These are phyloP conservation scores for Andricus grossulariae DNA, from an alignment of 1,140 invertebrate genomes.

Conservation along the genomic window DNA sequence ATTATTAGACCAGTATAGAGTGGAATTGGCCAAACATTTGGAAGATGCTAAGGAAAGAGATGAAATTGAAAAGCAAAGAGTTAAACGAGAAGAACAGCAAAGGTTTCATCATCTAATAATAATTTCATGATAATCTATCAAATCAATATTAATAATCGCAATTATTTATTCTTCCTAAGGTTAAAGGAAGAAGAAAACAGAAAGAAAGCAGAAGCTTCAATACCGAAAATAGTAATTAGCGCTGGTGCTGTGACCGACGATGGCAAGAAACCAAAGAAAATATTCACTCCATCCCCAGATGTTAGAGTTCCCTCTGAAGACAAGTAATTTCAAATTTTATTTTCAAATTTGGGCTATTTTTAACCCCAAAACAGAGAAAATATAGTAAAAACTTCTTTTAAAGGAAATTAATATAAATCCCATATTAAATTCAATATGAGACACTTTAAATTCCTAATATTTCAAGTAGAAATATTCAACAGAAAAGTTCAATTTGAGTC, in stretches of 20 bases:
- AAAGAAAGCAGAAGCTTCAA: constrained; percentile 57
- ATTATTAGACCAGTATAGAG: constrained; percentile 84
- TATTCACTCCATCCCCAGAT: constrained; percentile 37
- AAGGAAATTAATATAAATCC: too few species aligned
- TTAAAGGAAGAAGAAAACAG: constrained; percentile 67
- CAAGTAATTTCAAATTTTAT: constrained; percentile 40
- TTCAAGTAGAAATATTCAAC: too few species aligned
- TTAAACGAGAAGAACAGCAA: constrained; percentile 70
- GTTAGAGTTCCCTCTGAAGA: constrained; percentile 52
- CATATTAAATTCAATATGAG: too few species aligned
- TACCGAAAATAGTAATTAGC: constrained; percentile 52
- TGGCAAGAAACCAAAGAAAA: constrained; percentile 44
- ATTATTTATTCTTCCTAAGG: constrained; percentile 46
- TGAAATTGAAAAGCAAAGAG: constrained; percentile 62
- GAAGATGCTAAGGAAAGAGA: constrained; percentile 74
- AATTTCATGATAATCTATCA: neutral
- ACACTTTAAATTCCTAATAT: too few species aligned
- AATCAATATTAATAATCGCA: neutral
- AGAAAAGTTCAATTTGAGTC: too few species aligned
- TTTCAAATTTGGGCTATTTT: neutral
- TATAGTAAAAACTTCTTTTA: too few species aligned
- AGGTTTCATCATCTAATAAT: constrained; percentile 44
- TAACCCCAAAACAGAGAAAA: too few species aligned
- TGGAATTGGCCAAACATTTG: constrained; percentile 83
- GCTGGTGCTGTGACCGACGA: constrained; percentile 42